These are phyloP conservation scores for Drosophila hamatofila DNA, from an alignment of 2,888 invertebrate species.

Conservation along the genomic window DNA sequence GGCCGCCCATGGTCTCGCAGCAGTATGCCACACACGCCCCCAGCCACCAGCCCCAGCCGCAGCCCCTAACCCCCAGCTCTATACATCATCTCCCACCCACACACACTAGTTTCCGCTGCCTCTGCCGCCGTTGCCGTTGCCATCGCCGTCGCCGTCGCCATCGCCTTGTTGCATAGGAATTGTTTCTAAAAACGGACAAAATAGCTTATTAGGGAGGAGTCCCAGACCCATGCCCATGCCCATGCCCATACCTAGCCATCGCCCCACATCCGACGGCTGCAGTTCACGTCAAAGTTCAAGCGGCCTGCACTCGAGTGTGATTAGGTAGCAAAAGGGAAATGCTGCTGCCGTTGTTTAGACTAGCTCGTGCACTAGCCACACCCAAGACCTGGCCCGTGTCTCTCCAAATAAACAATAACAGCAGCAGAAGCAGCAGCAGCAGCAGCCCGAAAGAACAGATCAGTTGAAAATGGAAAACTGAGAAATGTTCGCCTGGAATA, in stretches of 20 bases:
- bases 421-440: slow-evolving; percentile 23
- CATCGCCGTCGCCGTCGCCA: slow-evolving; percentile 6
- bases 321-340: slow-evolving; percentile 56
- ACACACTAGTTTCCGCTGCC: slow-evolving; percentile 50
- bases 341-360: slow-evolving; percentile 65
- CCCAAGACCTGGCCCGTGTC: slow-evolving; percentile 66
- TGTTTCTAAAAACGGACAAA: slow-evolving; percentile 78
- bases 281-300: slow-evolving; percentile 79
- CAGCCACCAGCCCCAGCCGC: no score
- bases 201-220: slow-evolving; percentile 62
- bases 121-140: slow-evolving; percentile 1
- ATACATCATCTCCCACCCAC: slow-evolving; percentile 59
- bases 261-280: slow-evolving; percentile 49
- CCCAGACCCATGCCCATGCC: slow-evolving; percentile 12
- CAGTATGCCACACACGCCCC: slow-evolving; percentile 19
- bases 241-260: slow-evolving; percentile 16
- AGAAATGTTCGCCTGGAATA: slow-evolving; percentile 57
- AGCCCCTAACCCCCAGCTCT: slow-evolving; percentile 5
- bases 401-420: slow-evolving; percentile 69
- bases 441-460: slow-evolving; percentile 29
- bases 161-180: slow-evolving; percentile 61
- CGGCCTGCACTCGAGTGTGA: slow-evolving; percentile 53
- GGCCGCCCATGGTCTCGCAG: slow-evolving; percentile 57
- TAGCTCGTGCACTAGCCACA: slow-evolving; percentile 68
- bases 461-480: slow-evolving; percentile 10